Percentiles rank a stretch among this genome's conserved stretches.
phyloP scores from a whole-genome alignment of 2,888 invertebrate genomes.

The Portevinia maculata region DNA sequence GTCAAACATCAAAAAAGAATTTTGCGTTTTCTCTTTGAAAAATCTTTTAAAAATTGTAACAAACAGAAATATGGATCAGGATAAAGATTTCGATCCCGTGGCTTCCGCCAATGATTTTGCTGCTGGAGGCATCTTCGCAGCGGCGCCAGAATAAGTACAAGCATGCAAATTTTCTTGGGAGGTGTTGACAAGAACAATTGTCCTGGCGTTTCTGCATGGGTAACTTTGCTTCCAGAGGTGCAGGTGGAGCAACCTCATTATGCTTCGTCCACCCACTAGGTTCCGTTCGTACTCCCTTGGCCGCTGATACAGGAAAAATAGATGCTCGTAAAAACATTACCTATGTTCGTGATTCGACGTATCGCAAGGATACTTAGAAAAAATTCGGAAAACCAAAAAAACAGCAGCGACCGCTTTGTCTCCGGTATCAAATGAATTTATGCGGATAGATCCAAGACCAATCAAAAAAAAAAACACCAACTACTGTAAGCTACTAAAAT shows the following conservation, averaged over 20 bases:
- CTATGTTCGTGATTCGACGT: too few species aligned
- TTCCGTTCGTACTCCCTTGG: constrained; percentile 95
- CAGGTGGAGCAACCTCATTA: constrained; percentile 96
- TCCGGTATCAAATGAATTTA: too few species aligned
- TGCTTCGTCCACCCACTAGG: constrained; percentile 98
- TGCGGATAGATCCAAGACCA: too few species aligned
- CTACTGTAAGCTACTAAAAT: too few species aligned
- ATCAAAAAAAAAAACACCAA: too few species aligned
- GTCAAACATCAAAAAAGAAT: too few species aligned
- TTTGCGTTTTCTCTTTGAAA: too few species aligned
- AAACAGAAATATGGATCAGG: too few species aligned
- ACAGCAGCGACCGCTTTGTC: too few species aligned
- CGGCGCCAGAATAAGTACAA: constrained; percentile 97
- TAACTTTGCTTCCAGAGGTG: constrained; percentile 96
- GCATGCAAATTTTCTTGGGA: constrained; percentile 88
- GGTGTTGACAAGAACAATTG: constrained; percentile 93
- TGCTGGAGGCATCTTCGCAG: constrained; percentile 96
- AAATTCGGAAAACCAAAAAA: too few species aligned
- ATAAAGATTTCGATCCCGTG: constrained; percentile 88
- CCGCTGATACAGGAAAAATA: constrained; percentile 93
- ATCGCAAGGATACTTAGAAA: too few species aligned
- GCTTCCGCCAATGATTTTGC: constrained; percentile 95
- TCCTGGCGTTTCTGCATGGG: constrained; percentile 95
- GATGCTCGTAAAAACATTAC: constrained; percentile 91
- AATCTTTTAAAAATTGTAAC: too few species aligned